Base-by-base conservation (phyloP, 2,113 vertebrate species). In the Rhipidura dahli region DNA sequence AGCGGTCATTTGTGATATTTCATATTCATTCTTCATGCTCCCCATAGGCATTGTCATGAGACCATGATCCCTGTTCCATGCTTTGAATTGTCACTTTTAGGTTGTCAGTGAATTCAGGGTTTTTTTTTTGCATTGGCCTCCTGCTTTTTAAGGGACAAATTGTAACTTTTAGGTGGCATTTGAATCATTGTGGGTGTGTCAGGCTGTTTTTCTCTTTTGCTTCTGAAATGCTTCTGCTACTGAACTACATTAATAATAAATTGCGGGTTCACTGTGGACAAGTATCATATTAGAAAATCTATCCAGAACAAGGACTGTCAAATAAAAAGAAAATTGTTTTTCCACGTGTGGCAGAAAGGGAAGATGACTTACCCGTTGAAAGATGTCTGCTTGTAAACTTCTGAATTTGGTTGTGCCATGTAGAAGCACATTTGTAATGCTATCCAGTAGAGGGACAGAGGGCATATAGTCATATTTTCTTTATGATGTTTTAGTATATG, bases 51-150 rank as follows among this genome's bases (percentile, higher is more conserved):
- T 33, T 91, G 39, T 51, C 27, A 63, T 35, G 24, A 78, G 7
- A 33, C 8, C 28, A 9, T 54, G 20, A 82, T 15, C 5, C 7
- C 21, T 66, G 2, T 57, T 57, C 50, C 0, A 3, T 0, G 0
- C 2, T 37, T 83, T 4, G 0, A 59, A 37, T 54, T 71, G 37
- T 8, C 37, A 45, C 4, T 27, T 75, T 44, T 65, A 75, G 4
- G 1, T 64, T 90, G 40, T 61, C 27, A 60, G 2, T 16, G 0
- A 66, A 30, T 42, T 73, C 35, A 17, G 11, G 47, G 11, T 1
- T 12, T 37, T 50, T 50, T 68, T 42, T 83, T 59, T 1, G 2
- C 13, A 18, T 14, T 83, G 10, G 2, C 15, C 28, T 81, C 9
- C 18, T 53, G 17, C 2, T 39, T 5, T 49, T 59, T 72, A 27